Conservation (phyloP, 2,797 vertebrate species). For the Catostomus latipinnis region DNA sequence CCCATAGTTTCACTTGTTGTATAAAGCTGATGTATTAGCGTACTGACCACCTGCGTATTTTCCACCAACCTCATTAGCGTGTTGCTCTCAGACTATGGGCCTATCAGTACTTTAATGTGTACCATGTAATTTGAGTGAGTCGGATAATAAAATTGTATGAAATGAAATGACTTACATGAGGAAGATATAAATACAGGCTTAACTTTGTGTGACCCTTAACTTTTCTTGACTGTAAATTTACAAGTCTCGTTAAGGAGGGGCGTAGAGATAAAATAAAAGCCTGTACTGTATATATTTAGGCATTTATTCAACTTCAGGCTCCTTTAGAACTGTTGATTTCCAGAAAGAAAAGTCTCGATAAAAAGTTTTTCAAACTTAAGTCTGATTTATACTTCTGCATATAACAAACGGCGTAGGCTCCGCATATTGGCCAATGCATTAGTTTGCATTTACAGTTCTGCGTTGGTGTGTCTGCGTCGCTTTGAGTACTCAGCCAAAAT, state of each 20-base stretch:
- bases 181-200: slow-evolving; percentile 42
- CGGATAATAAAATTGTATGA: slow-evolving; percentile 68
- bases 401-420: too few relatives aligned
- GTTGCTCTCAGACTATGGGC: slow-evolving; percentile 54
- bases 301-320: too few relatives aligned
- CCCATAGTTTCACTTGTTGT: slow-evolving; percentile 64
- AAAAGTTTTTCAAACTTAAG: too few relatives aligned
- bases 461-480: too few relatives aligned
- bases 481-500: too few relatives aligned
- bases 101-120: slow-evolving; percentile 68
- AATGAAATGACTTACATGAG: slow-evolving; percentile 65
- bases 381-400: too few relatives aligned
- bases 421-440: too few relatives aligned
- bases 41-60: slow-evolving; percentile 65
- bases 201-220: slow-evolving; percentile 60
- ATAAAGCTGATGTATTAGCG: slow-evolving; percentile 65
- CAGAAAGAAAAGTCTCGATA: too few relatives aligned
- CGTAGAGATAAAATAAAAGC: neutral
- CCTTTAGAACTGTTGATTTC: too few relatives aligned
- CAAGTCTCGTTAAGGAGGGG: slow-evolving; percentile 34
- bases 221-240: slow-evolving; percentile 61
- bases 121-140: slow-evolving; percentile 64
- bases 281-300: too few relatives aligned
- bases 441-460: too few relatives aligned
- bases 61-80: slow-evolving; percentile 61